Percentiles rank a stretch among this genome's conserved stretches.
phyloP scores from a whole-genome alignment of 2,888 invertebrate genomes.

The Ochropacha duplaris region DNA sequence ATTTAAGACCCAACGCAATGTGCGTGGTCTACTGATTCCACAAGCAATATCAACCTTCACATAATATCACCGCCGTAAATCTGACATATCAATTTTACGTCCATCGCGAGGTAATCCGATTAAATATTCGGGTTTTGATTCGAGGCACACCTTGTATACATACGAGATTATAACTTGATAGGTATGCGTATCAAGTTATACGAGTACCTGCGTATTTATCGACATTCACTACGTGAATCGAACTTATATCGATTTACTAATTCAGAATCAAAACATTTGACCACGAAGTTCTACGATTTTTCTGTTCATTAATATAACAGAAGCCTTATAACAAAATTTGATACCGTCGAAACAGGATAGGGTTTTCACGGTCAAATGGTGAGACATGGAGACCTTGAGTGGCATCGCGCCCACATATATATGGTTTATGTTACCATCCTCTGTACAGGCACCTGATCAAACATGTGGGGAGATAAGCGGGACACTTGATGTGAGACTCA shows the following conservation, averaged over 20 bases:
- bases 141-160: conserved; percentile 21
- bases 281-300: neutral
- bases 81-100: conserved; percentile 54
- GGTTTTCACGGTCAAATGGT: conserved; percentile 66
- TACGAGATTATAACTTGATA: conserved; percentile 26
- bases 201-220: neutral
- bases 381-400: conserved; percentile 60
- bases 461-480: conserved; percentile 75
- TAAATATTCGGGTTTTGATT: conserved; percentile 39
- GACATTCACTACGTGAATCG: neutral
- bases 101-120: conserved; percentile 54
- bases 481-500: conserved; percentile 76
- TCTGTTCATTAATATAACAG: conserved; percentile 23
- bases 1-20: neutral
- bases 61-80: conserved; percentile 35
- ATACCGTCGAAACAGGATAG: conserved; percentile 48
- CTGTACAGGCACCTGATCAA: conserved; percentile 75
- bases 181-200: conserved; percentile 7
- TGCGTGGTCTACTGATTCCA: conserved; percentile 22
- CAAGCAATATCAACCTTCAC: conserved; percentile 30
- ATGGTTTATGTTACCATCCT: conserved; percentile 59
- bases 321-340: conserved; percentile 52
- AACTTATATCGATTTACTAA: neutral
- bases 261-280: conserved; percentile 2
- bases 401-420: conserved; percentile 43